Evolutionary conservation across 1,140 invertebrate genomes (phyloP), one percentile per base, ranked within the genome.

Genomic region (Nomia melanderi): DNA sequence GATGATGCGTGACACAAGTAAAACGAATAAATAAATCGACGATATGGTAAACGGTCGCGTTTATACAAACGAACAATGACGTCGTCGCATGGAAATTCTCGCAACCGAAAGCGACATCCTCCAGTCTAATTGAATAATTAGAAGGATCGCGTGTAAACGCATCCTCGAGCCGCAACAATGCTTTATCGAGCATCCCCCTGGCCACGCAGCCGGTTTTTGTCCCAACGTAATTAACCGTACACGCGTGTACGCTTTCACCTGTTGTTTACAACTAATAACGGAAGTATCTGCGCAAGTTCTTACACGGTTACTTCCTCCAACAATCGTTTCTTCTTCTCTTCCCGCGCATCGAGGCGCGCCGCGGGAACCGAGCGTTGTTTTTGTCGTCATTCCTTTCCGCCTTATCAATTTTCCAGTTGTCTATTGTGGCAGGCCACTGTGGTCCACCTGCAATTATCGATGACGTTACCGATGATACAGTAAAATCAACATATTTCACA

Each of bases 231-330:
- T 63, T 63, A 63, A 63, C 20, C 20, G 60, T 36, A 27, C 47
- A 57, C 53, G 17, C 8, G 36, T 12, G 20, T 54, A 17, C n/a
- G 41, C 47, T 29, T 54, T 63, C 47, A 73, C 54, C 54, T 36
- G 9, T 67, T n/a, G 29, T 67, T 31, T 27, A 64, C 17, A 67
- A 67, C 47, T 67, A 54, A 67, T 54, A 67, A 67, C 65, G 65
- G n/a, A 67, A 67, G 65, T 33, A 7, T 57, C 12, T 31, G 31
- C 54, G 54, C 31, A 57, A 57, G 54, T 57, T 57, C 54, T 57
- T 57, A 29, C 54, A 57, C 54, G 54, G 5, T 14, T 17, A 33
- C 65, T 67, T 54, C 27, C 65, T 50, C 25, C n/a, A n/a, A 20
- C 25, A 33, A 8, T n/a, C n/a, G n/a, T n/a, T n/a, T n/a, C n/a